phyloP scores from a whole-genome alignment of 2,113 vertebrate species.

The Axis porcinus region DNA sequence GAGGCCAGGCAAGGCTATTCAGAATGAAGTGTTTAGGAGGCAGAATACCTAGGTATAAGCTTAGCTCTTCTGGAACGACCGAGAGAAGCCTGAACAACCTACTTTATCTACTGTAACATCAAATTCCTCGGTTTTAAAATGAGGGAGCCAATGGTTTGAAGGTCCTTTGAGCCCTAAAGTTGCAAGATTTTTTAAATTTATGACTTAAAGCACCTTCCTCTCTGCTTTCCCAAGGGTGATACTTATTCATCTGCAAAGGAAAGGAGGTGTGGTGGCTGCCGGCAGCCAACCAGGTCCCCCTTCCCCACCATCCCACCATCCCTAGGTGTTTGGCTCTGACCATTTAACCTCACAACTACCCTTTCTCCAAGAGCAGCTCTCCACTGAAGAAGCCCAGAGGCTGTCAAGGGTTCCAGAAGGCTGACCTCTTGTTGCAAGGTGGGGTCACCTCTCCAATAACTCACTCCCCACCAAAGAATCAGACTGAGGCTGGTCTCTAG shows the following conservation, averaged over 20 bases:
- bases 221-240: neutral
- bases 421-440: neutral
- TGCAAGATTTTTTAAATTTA: neutral
- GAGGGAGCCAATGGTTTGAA: neutral
- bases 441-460: neutral
- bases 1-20: neutral
- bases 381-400: neutral
- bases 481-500: neutral
- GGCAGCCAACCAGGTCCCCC: neutral
- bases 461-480: neutral
- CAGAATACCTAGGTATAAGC: neutral
- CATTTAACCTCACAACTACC: neutral
- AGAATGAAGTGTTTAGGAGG: neutral
- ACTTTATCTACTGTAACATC: neutral
- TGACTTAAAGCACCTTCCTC: neutral
- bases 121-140: neutral
- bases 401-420: neutral
- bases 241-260: neutral
- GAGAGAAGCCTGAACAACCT: neutral
- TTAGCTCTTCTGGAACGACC: neutral
- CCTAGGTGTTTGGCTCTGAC: neutral
- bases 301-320: neutral
- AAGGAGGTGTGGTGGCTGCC: rapidly evolving
- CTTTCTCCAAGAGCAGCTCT: neutral
- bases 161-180: neutral